Conservation (phyloP, 2,888 invertebrate genomes). For the Malthinus seriepunctatus region DNA sequence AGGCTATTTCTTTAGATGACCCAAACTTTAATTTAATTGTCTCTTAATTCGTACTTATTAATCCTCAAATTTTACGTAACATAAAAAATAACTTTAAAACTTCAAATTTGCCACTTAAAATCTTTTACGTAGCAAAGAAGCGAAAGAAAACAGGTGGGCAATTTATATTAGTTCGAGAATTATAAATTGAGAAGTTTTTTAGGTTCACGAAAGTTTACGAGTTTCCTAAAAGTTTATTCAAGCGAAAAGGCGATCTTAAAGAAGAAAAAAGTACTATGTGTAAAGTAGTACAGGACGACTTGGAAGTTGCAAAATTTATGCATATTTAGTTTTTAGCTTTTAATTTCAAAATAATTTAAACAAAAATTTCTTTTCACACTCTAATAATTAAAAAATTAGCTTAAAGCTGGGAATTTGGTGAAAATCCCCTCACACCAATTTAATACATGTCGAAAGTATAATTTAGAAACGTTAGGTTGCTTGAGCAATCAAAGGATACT, state of each 20-base stretch:
- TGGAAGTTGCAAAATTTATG: not conserved
- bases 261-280: not conserved
- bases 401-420: too few relatives aligned
- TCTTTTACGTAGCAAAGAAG: slow-evolving; percentile 11
- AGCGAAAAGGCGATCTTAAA: slow-evolving; percentile 16
- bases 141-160: slow-evolving; percentile 29
- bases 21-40: not conserved
- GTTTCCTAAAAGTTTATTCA: slow-evolving; percentile 20
- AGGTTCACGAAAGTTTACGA: slow-evolving; percentile 21
- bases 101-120: slow-evolving; percentile 13
- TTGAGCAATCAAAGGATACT: too few relatives aligned
- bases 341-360: too few relatives aligned
- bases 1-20: slow-evolving; percentile 17
- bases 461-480: too few relatives aligned
- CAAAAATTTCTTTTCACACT: too few relatives aligned
- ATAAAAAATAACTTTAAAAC: not conserved
- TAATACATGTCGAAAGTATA: too few relatives aligned
- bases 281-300: not conserved
- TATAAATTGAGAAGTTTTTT: slow-evolving; percentile 29
- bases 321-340: not conserved
- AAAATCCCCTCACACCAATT: too few relatives aligned
- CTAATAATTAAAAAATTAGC: too few relatives aligned
- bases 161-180: slow-evolving; percentile 28
- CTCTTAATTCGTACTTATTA: too few relatives aligned
- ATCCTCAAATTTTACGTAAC: not conserved